Conservation (phyloP, 2,113 vertebrate species). For the Hemichromis elongatus region DNA sequence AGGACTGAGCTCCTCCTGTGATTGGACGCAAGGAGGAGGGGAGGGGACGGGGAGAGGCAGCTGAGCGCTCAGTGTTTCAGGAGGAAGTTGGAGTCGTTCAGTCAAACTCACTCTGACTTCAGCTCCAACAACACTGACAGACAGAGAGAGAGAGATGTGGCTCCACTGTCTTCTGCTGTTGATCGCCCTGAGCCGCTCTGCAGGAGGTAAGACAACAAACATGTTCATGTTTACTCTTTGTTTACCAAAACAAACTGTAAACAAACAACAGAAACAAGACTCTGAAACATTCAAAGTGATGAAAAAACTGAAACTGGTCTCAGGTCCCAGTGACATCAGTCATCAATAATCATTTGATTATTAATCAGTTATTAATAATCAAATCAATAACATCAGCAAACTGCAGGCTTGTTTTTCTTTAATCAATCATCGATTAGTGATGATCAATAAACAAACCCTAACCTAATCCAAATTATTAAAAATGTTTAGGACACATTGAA, state of each 20-base stretch:
- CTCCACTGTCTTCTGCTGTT: slow-evolving; percentile 26
- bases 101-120: not conserved
- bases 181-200: slow-evolving; percentile 36
- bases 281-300: not conserved
- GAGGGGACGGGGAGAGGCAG: not conserved
- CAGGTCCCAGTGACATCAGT: not conserved
- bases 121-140: not conserved
- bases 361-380: not conserved
- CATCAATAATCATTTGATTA: too few relatives aligned
- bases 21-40: not conserved
- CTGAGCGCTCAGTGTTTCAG: not conserved
- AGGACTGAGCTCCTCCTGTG: not conserved
- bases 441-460: not conserved
- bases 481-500: not conserved
- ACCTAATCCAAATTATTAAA: not conserved
- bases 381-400: not conserved
- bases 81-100: slow-evolving; percentile 23
- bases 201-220: slow-evolving; percentile 49
- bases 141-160: slow-evolving; percentile 30
- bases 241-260: not conserved
- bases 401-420: not conserved
- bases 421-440: not conserved
- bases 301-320: not conserved
- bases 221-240: not conserved
- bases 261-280: not conserved